Base-by-base conservation (phyloP, 2,113 vertebrate genomes). In the Caretta caretta region DNA sequence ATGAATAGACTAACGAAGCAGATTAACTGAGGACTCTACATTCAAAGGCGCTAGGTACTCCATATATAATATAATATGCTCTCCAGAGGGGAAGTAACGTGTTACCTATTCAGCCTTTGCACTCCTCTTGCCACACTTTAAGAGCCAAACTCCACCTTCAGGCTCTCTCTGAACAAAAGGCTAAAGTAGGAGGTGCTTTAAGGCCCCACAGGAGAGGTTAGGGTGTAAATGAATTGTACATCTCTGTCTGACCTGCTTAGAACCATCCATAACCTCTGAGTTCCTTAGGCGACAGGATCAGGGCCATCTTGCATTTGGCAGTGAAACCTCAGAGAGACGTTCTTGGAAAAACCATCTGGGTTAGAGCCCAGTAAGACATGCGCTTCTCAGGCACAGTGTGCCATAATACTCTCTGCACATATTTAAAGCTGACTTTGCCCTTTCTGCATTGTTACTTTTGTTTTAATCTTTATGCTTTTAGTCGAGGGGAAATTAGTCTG, bases 361-460 rank as follows among this genome's bases (percentile, higher is more conserved):
- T 3, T n/a, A 83, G 53, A 10, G 4, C 0, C 22, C 80, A 31
- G 16, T 20, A 65, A 81, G 13, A 31, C 46, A 31, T 2, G 1
- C 3, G 8, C 31, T 75, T 17, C 54, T 50, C 27, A 1, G 4
- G 13, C 69, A 42, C 27, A 2, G 27, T 9, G 11, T 29, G 3
- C 35, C 25, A 1, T 1, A 0, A 3, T 22, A 53, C 54, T 12
- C 0, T 12, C 25, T 35, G 19, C 76, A 50, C 57, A 3, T 49
- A 10, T 6, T 86, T 92, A 93, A 85, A 54, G 83, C 90, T 80
- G 59, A 93, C 19, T 27, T 83, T 57, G 38, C 65, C 59, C 12
- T 53, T 83, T 62, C 65, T 54, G 29, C 42, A 50, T 56, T 57
- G 87, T 92, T 94, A 38, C 90, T 88, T 90, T 31, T 88, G 42